These are phyloP conservation scores for Pinctada fucata DNA, from an alignment of 2,888 invertebrate genomes.

Conservation along the genomic window DNA sequence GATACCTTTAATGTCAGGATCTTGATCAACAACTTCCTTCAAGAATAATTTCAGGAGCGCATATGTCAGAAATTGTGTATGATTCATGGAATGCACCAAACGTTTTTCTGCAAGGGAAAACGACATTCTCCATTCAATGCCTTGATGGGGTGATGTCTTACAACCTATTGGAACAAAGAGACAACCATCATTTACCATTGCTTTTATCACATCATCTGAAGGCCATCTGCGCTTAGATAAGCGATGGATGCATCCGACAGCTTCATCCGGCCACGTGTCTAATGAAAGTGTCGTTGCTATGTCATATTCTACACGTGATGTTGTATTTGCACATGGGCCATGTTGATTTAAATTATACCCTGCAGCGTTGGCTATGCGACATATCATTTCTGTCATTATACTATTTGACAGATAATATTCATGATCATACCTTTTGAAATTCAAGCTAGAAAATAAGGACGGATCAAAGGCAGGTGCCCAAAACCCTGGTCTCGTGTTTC, in stretches of 20 bases:
- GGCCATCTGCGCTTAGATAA: not conserved
- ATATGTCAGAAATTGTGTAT: conserved; percentile 22
- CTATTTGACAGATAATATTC: too few relatives aligned
- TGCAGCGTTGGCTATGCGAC: too few relatives aligned
- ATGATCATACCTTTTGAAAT: too few relatives aligned
- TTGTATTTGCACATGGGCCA: not conserved
- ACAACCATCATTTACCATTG: conserved; percentile 4
- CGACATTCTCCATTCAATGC: conserved; percentile 21
- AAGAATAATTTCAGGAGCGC: conserved; percentile 17
- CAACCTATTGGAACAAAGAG: conserved; percentile 22
- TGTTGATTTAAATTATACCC: not conserved
- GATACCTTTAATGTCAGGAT: not conserved
- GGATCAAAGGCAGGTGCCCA: too few relatives aligned
- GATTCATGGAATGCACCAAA: conserved; percentile 25
- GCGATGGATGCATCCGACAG: conserved; percentile 13
- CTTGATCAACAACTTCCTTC: conserved; percentile 14
- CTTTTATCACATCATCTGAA: not conserved
- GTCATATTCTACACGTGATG: not conserved
- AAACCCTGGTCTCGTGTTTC: too few relatives aligned
- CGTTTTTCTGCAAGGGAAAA: conserved; percentile 19
- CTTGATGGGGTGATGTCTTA: conserved; percentile 2
- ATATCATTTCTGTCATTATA: too few relatives aligned
- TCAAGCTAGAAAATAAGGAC: too few relatives aligned
- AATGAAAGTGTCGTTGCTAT: too few relatives aligned
- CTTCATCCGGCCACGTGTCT: conserved; percentile 8